phyloP scores from a whole-genome alignment of 2,888 invertebrate genomes.

The Drosophila algonquin region DNA sequence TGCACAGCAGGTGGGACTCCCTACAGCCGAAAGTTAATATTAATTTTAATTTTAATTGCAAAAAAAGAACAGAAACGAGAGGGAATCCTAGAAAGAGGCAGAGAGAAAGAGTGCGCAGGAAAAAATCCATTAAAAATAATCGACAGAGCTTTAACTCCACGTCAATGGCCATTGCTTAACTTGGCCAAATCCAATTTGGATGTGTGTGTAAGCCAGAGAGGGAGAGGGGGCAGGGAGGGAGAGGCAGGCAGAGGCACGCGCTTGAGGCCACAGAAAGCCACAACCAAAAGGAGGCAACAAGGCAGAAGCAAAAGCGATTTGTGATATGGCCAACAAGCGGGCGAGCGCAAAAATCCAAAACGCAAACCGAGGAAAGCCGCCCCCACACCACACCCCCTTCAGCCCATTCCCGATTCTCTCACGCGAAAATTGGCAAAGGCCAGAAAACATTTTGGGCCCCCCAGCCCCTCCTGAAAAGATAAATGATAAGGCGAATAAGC shows the following conservation, averaged over 20 bases:
- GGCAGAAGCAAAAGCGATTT: conserved; percentile 54
- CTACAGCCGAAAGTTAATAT: conserved; percentile 47
- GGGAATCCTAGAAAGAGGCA: not conserved
- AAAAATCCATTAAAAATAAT: conserved; percentile 61
- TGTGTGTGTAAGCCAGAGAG: conserved; percentile 32
- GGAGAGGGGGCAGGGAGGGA: not conserved
- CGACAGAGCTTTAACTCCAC: conserved; percentile 45
- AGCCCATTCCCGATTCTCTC: not conserved
- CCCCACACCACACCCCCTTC: not conserved
- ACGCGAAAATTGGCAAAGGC: conserved; percentile 32
- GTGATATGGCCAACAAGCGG: conserved; percentile 65
- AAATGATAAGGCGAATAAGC: conserved; percentile 72
- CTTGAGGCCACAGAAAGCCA: conserved; percentile 63
- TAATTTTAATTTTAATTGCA: conserved; percentile 73
- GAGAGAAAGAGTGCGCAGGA: not conserved
- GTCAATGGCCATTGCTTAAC: conserved; percentile 54
- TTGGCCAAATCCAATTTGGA: conserved; percentile 71
- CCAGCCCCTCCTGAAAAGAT: conserved; percentile 47
- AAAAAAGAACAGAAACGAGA: conserved; percentile 20
- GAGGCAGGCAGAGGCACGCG: conserved; percentile 49
- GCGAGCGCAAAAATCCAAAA: conserved; percentile 1
- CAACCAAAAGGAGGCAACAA: conserved; percentile 47
- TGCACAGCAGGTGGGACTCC: conserved; percentile 49
- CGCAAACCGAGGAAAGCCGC: not conserved
- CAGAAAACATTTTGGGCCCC: too few relatives aligned